phyloP scores from a whole-genome alignment of 2,113 vertebrate species.

The Mystacornis crossleyi region DNA sequence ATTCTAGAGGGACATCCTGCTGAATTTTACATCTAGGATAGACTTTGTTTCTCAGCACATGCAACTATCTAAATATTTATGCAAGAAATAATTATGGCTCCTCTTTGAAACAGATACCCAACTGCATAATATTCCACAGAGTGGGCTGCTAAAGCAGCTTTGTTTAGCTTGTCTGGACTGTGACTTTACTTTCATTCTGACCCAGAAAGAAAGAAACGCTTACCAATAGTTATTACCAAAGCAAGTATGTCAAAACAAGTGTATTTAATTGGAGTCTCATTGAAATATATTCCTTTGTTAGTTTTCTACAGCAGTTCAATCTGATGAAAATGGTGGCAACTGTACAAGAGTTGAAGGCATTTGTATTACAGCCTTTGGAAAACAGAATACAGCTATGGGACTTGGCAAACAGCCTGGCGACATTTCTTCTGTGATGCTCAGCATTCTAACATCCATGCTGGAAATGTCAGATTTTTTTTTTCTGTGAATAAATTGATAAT shows the following conservation, averaged over 20 bases:
- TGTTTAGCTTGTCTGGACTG: conserved; percentile 47
- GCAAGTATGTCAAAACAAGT: conserved; percentile 28
- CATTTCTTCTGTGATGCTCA: neutral
- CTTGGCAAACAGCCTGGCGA: conserved; percentile 9
- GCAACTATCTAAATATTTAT: conserved; percentile 61
- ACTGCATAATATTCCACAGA: neutral
- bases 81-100: conserved; percentile 19
- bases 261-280: conserved; percentile 17
- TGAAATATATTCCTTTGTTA: conserved; percentile 43
- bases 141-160: conserved; percentile 28
- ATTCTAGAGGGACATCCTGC: neutral
- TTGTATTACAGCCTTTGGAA: conserved; percentile 9
- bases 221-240: conserved; percentile 5
- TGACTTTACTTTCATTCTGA: conserved; percentile 4
- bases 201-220: neutral
- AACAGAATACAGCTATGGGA: neutral
- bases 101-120: conserved; percentile 38
- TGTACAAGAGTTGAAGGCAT: neutral
- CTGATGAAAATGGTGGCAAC: conserved; percentile 30
- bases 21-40: neutral
- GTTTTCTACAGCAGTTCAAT: neutral
- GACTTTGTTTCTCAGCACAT: conserved; percentile 40
- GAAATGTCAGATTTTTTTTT: neutral
- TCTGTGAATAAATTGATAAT: neutral
- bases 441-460: neutral